Conservation (phyloP, 1,140 invertebrate species). For the Hyles vespertilio region DNA sequence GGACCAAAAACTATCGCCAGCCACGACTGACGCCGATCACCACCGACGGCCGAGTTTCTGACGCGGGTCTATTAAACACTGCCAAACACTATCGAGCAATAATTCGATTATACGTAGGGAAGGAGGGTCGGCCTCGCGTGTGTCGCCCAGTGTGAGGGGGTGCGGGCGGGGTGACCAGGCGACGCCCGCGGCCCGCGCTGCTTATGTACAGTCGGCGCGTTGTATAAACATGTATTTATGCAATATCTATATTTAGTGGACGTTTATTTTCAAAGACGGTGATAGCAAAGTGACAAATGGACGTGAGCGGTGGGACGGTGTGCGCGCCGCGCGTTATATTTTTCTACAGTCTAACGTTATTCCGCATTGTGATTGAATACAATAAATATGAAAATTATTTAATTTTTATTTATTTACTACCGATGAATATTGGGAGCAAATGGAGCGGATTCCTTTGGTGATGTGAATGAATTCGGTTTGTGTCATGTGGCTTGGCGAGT, state of each 20-base stretch:
- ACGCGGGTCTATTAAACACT: conserved; percentile 13
- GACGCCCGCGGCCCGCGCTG: conserved; percentile 8
- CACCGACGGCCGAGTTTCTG: no score
- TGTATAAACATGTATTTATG: conserved; percentile 37
- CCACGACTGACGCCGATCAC: no score
- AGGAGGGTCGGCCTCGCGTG: conserved; percentile 7
- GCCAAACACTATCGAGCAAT: conserved; percentile 39
- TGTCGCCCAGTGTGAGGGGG: conserved; percentile 11
- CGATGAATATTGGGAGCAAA: conserved; percentile 16
- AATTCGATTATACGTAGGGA: conserved; percentile 21
- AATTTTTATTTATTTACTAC: conserved; percentile 54
- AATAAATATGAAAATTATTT: conserved; percentile 42
- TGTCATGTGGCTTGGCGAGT: not conserved
- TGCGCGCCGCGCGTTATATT: conserved; percentile 40
- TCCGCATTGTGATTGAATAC: conserved; percentile 38
- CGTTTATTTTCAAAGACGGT: conserved; percentile 28
- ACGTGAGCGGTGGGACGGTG: conserved; percentile 26
- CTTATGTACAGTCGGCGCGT: conserved; percentile 39
- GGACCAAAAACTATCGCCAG: not conserved
- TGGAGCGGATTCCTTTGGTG: conserved; percentile 24
- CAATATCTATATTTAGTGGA: conserved; percentile 31
- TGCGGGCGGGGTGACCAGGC: conserved; percentile 11
- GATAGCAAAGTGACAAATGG: conserved; percentile 52
- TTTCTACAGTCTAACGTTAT: conserved; percentile 46
- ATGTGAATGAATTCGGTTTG: not conserved